Evolutionary conservation across 2,113 vertebrate species (phyloP).

Genomic region (Tursiops truncatus): DNA sequence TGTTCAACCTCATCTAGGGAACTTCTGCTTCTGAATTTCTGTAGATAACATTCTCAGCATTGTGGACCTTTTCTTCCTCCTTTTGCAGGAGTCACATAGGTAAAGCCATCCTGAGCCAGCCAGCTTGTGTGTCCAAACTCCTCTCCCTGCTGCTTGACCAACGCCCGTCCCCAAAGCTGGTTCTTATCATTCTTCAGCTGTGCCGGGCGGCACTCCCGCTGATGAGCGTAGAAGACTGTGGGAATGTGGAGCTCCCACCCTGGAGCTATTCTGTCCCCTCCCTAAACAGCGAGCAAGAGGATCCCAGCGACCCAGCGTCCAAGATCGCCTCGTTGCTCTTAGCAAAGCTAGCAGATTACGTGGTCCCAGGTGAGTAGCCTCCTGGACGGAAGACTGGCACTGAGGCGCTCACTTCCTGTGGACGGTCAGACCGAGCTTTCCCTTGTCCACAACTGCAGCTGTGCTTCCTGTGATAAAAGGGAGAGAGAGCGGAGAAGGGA

Average conservation of each 20-base stretch:
- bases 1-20: neutral
- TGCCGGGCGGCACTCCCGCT: slow-evolving; percentile 96
- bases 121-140: slow-evolving; percentile 98
- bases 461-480: neutral
- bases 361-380: slow-evolving; percentile 92
- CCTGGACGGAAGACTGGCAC: rapidly evolving
- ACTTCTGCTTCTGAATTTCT: neutral
- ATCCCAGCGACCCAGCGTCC: slow-evolving; percentile 96
- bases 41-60: too few species aligned
- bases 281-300: slow-evolving; percentile 94
- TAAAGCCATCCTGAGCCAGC: slow-evolving; percentile 98
- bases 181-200: slow-evolving; percentile 97
- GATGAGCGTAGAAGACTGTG: slow-evolving; percentile 99
- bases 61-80: neutral
- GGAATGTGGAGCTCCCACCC: slow-evolving; percentile 95
- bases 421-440: neutral
- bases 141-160: slow-evolving; percentile 97
- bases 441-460: rapidly evolving
- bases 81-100: slow-evolving; percentile 95
- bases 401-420: neutral
- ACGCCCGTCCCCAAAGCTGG: slow-evolving; percentile 96
- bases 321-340: slow-evolving; percentile 95
- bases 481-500: neutral
- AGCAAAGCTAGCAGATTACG: slow-evolving; percentile 97
- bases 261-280: slow-evolving; percentile 97